Evolutionary conservation across 2,888 invertebrate species (phyloP), one percentile per base, ranked within the genome.

Genomic region (Pilophorus perplexus): DNA sequence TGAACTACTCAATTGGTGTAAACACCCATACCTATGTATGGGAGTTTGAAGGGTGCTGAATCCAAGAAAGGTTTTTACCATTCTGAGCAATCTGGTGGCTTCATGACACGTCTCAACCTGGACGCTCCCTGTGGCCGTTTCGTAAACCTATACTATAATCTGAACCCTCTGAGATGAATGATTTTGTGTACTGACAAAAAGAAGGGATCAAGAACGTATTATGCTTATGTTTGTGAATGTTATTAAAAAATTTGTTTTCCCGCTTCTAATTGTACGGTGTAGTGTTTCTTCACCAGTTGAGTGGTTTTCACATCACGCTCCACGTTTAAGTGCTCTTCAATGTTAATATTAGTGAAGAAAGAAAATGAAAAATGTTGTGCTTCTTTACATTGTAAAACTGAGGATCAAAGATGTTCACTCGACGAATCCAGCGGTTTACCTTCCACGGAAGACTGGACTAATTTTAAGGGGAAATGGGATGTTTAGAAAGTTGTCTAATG

Each of bases 381-480:
- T 28, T n/a, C 52, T 52, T 28, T 18, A 16, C 25, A 25, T n/a
- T 8, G 28, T 28, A 28, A 46, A 6, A n/a, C 10, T 12, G 28
- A 14, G 28, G 28, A 14, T 27, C 25, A 8, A 22, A 4, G 3
- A 48, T 52, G 25, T 52, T 25, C 52, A 52, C 52, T 8, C 18
- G 28, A 52, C 16, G 28, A 14, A 52, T 52, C 25, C 28, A 52
- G 52, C 52, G 28, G 52, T 52, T 52, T 52, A 52, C 52, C 52
- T 52, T 52, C 28, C 52, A 28, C 23, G 52, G 52, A 52, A 52
- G 28, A 52, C 52, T 52, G 52, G 52, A 14, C 27, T 52, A 52
- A 52, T 52, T 52, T 25, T 52, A 52, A 28, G 46, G 12, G 6
- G 14, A 3, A 46, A 12, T 5, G 10, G 23, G n/a, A n/a, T n/a